Base-by-base conservation (phyloP, 2,888 invertebrate genomes). In the Mythimna impura region DNA sequence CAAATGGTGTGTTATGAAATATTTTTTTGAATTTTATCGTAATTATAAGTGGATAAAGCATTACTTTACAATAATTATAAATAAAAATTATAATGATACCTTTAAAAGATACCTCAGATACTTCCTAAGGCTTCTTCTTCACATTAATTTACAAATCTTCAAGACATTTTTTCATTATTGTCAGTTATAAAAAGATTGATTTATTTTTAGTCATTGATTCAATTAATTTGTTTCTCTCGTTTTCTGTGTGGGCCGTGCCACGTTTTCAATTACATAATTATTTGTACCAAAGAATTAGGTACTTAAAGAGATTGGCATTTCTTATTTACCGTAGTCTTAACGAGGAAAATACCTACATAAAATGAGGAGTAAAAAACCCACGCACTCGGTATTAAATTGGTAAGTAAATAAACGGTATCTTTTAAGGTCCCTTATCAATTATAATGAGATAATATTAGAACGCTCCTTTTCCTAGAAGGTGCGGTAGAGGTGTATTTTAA, bases 181-280 rank as follows among this genome's bases (percentile, higher is more conserved):
- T 50, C 22, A 43, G 3, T 40, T 40, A 76, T 34, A 30, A 20
- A 30, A 52, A 34, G 3, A 6, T 34, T n/a, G 25, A 7, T 60
- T 43, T 66, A 69, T 43, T 57, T 58, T 30, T 22, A 43, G 40
- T 34, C 30, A n/a, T 17, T 22, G 3, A 69, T 68, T 55, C 0
- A 68, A 47, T 54, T 30, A 47, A 12, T 12, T 36, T 58, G 9
- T 25, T 22, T 40, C 8, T 43, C n/a, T 75, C 54, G 12, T 55
- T 7, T 47, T 43, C 25, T 17, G 6, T 36, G 50, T 17, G 50
- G 54, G 43, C 22, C 43, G 36, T 61, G 12, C 22, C 14, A 54
- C 36, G 17, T 62, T 69, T 67, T 50, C 69, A 61, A 55, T 76
- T 69, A 69, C 40, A 50, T 69, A 62, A 76, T 62, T 30, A 57